Evolutionary conservation across 2,888 invertebrate species (phyloP).

Genomic region (Mesorhabditis sp.): DNA sequence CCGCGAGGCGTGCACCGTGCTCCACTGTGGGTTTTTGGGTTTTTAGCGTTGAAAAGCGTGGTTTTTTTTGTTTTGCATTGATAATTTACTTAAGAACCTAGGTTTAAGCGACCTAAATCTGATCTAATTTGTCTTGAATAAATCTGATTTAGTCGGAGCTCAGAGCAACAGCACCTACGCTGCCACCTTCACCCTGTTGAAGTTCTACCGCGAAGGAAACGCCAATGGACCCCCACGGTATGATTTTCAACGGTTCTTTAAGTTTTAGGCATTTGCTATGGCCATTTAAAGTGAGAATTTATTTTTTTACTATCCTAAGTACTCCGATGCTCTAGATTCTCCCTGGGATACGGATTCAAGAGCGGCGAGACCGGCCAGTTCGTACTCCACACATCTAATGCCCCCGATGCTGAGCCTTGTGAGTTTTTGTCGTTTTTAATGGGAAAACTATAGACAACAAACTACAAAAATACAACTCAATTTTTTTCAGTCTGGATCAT

Average conservation of each 20-base stretch:
- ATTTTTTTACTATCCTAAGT: neutral
- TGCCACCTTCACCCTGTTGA: conserved; percentile 58
- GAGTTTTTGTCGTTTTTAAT: conserved; percentile 12
- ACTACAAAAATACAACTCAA: conserved; percentile 4
- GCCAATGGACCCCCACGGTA: conserved; percentile 56
- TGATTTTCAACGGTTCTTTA: neutral
- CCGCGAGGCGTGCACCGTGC: conserved; percentile 58
- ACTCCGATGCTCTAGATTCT: conserved; percentile 34
- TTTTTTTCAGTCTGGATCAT: conserved; percentile 58
- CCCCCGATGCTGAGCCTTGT: conserved; percentile 58
- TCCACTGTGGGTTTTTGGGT: conserved; percentile 50
- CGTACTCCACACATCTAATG: conserved; percentile 57
- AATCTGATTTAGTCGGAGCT: conserved; percentile 50
- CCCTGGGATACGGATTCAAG: conserved; percentile 59
- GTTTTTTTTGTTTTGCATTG: neutral
- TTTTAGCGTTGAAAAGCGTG: neutral
- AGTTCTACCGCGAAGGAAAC: conserved; percentile 59
- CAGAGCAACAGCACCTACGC: conserved; percentile 59
- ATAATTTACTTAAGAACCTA: neutral
- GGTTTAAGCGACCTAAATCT: neutral
- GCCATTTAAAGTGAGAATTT: neutral
- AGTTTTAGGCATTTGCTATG: neutral
- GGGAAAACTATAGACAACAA: neutral
- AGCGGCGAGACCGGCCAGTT: conserved; percentile 58
- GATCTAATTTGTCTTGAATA: neutral